Percentiles rank a stretch among this genome's conserved stretches.
Evolutionary conservation across 2,888 invertebrate genomes (phyloP).

Genomic region (Hirtodrosophila histrioides): DNA sequence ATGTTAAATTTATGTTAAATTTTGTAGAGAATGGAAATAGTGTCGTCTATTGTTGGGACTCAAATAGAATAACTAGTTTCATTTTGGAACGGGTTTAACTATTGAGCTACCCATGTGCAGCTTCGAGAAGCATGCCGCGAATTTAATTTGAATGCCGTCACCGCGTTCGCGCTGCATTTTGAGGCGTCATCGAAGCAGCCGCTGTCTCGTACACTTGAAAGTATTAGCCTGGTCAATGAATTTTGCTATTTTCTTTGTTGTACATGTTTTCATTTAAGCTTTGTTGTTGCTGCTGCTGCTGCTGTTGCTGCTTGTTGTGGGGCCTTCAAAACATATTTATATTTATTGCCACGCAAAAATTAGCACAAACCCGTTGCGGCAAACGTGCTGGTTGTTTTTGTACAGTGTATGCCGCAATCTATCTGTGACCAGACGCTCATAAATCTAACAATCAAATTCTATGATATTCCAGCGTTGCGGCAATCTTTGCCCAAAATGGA

Average conservation of each 20-base stretch:
- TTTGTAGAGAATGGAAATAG: no score
- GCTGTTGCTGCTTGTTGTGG: slow-evolving; percentile 20
- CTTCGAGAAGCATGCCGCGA: slow-evolving; percentile 9
- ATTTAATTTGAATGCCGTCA: slow-evolving; percentile 38
- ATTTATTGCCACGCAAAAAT: slow-evolving; percentile 62
- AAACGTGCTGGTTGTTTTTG: neutral
- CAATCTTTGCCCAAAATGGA: slow-evolving; percentile 38
- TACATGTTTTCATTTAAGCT: slow-evolving; percentile 5
- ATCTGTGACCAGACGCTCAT: slow-evolving; percentile 26
- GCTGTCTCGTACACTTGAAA: slow-evolving; percentile 59
- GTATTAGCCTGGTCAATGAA: slow-evolving; percentile 41
- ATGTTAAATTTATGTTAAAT: no score
- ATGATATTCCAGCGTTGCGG: slow-evolving; percentile 14
- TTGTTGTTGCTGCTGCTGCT: slow-evolving; percentile 26
- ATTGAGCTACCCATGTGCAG: slow-evolving; percentile 16
- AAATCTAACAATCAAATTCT: slow-evolving; percentile 60
- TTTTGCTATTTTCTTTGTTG: slow-evolving; percentile 23
- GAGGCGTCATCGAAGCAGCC: slow-evolving; percentile 16
- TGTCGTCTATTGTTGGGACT: no score
- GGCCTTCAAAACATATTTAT: slow-evolving; percentile 58
- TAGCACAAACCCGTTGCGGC: slow-evolving; percentile 42
- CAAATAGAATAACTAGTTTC: no score
- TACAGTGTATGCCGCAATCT: slow-evolving; percentile 36
- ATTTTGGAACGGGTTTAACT: neutral
- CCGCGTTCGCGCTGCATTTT: slow-evolving; percentile 27